Conservation (phyloP, 2,113 vertebrate species). For the Meles meles region DNA sequence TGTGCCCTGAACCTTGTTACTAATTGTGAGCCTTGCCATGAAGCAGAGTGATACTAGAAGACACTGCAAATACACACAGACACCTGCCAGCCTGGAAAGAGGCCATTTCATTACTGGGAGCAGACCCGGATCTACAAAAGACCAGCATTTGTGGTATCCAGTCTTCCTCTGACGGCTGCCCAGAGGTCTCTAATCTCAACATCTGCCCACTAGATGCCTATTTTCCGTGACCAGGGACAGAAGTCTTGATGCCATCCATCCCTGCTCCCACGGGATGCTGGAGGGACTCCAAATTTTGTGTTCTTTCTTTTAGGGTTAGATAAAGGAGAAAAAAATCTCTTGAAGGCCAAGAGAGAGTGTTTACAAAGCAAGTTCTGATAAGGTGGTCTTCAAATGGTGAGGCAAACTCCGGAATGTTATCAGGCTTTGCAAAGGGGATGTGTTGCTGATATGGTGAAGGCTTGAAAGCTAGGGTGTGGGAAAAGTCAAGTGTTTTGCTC, state of each 20-base stretch:
- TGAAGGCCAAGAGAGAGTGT: conserved; percentile 62
- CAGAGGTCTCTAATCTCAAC: neutral
- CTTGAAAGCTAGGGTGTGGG: conserved; percentile 48
- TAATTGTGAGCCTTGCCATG: neutral
- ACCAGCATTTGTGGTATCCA: neutral
- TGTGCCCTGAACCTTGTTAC: neutral
- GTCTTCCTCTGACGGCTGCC: neutral
- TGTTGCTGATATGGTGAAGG: neutral
- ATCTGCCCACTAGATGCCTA: neutral
- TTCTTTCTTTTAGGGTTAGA: conserved; percentile 60
- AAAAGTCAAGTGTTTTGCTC: conserved; percentile 35
- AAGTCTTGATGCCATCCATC: neutral
- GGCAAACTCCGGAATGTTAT: conserved; percentile 53
- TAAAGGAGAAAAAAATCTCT: conserved; percentile 51
- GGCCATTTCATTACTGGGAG: neutral
- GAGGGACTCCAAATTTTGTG: conserved; percentile 30
- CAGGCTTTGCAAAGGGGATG: conserved; percentile 7
- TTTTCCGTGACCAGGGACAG: neutral
- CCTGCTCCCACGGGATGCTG: neutral
- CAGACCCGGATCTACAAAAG: neutral
- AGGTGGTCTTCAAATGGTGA: neutral
- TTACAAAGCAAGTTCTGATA: conserved; percentile 43
- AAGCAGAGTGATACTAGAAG: neutral
- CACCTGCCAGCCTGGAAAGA: neutral
- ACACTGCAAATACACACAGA: neutral